These are phyloP conservation scores for Cybosia mesomella DNA, from an alignment of 2,888 invertebrate genomes.

Conservation along the genomic window DNA sequence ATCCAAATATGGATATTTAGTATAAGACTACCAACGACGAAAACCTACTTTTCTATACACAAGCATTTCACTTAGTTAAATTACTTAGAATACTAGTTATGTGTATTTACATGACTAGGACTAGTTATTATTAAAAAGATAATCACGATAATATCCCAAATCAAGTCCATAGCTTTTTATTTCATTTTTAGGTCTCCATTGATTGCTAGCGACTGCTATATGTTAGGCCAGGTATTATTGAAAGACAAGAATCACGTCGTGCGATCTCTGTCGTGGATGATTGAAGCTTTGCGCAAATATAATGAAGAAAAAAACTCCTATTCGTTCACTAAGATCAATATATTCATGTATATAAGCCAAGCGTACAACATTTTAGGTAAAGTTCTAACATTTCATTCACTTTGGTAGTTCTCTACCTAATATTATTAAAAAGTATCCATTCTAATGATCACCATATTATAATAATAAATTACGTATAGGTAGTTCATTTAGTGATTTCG, in stretches of 20 bases:
- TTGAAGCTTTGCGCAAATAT: slow-evolving; percentile 93
- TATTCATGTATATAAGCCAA: slow-evolving; percentile 98
- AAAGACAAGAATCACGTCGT: slow-evolving; percentile 96
- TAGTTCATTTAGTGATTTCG: too few species aligned
- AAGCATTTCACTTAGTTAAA: too few species aligned
- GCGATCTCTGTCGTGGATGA: slow-evolving; percentile 98
- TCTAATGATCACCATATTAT: too few species aligned
- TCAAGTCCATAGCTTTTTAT: background rate
- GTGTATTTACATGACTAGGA: too few species aligned
- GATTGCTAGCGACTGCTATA: slow-evolving; percentile 97
- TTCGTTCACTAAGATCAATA: slow-evolving; percentile 91
- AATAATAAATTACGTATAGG: too few species aligned
- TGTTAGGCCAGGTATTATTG: slow-evolving; percentile 95
- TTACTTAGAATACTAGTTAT: too few species aligned
- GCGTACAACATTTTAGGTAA: slow-evolving; percentile 96
- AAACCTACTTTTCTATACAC: too few species aligned
- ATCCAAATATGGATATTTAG: too few species aligned
- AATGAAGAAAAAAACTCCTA: slow-evolving; percentile 82
- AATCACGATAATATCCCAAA: background rate
- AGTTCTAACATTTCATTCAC: background rate
- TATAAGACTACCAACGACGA: too few species aligned
- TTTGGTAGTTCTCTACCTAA: background rate
- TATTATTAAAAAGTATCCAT: too few species aligned
- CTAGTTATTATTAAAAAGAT: too few species aligned
- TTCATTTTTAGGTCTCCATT: slow-evolving; percentile 85